Evolutionary conservation across 1,140 invertebrate genomes (phyloP).

Genomic region (Batillaria attramentaria): DNA sequence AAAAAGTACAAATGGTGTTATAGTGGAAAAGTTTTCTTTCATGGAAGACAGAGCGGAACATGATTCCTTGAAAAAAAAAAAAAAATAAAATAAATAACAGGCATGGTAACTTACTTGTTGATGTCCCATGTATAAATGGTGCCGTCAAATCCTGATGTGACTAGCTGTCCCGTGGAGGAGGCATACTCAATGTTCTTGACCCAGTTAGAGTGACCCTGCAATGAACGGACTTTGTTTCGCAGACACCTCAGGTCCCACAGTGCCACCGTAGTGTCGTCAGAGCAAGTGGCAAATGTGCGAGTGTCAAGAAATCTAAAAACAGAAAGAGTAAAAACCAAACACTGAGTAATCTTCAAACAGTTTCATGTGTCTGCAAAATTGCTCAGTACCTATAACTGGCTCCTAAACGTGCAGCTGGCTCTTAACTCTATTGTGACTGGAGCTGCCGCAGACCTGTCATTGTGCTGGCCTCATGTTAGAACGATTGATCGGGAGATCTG

Average conservation of each 20-base stretch:
- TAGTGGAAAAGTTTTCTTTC: too few relatives aligned
- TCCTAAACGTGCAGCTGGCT: background rate
- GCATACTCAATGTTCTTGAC: conserved; percentile 97
- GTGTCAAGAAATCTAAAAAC: conserved; percentile 85
- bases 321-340: background rate
- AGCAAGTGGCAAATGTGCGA: conserved; percentile 91
- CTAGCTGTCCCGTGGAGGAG: conserved; percentile 85
- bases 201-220: conserved; percentile 94
- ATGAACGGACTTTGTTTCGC: conserved; percentile 79
- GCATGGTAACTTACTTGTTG: conserved; percentile 81
- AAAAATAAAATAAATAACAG: background rate
- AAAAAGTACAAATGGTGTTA: too few relatives aligned
- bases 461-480: too few relatives aligned
- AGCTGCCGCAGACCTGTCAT: background rate
- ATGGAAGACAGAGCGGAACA: conserved; percentile 78
- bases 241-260: conserved; percentile 92
- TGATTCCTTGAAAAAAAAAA: background rate
- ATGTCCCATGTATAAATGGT: conserved; percentile 96
- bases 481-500: too few relatives aligned
- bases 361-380: background rate
- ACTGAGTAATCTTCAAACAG: background rate
- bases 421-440: background rate
- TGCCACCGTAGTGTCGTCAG: conserved; percentile 92
- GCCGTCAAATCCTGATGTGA: conserved; percentile 94
- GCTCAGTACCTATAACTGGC: background rate